Conservation (phyloP, 2,113 vertebrate species). For the Tupaia chinensis region DNA sequence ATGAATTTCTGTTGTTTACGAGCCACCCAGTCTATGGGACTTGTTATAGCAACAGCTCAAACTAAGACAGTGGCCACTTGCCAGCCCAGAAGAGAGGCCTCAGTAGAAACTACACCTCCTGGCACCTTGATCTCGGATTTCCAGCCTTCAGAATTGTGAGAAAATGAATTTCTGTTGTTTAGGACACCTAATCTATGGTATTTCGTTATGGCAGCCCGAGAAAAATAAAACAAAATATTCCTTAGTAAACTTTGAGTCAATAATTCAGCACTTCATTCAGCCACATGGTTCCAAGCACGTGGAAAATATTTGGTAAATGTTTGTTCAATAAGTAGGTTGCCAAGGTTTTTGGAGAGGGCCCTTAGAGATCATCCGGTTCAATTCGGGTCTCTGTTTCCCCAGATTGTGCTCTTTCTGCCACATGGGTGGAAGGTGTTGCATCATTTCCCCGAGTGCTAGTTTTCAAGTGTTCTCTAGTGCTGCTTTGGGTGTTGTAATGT, state of each 20-base stretch:
- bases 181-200: neutral
- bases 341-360: neutral
- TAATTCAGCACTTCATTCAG: neutral
- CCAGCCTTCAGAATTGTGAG: neutral
- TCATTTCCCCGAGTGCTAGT: neutral
- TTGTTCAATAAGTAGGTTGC: neutral
- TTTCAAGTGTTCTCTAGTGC: constrained; percentile 39
- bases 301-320: neutral
- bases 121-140: neutral
- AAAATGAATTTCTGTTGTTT: constrained; percentile 16
- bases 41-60: too few species aligned
- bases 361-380: neutral
- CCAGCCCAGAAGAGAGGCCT: neutral
- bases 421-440: neutral
- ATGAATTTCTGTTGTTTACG: neutral
- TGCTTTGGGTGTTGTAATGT: constrained; percentile 17
- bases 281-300: neutral
- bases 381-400: neutral
- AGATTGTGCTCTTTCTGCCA: constrained; percentile 46
- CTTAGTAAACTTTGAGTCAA: neutral
- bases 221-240: neutral
- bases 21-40: too few species aligned
- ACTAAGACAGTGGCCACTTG: neutral
- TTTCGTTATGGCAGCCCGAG: neutral
- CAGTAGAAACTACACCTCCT: neutral